Evolutionary conservation across 1,140 invertebrate genomes (phyloP), one percentile per base, ranked within the genome.

Genomic region (Bombus balteatus): DNA sequence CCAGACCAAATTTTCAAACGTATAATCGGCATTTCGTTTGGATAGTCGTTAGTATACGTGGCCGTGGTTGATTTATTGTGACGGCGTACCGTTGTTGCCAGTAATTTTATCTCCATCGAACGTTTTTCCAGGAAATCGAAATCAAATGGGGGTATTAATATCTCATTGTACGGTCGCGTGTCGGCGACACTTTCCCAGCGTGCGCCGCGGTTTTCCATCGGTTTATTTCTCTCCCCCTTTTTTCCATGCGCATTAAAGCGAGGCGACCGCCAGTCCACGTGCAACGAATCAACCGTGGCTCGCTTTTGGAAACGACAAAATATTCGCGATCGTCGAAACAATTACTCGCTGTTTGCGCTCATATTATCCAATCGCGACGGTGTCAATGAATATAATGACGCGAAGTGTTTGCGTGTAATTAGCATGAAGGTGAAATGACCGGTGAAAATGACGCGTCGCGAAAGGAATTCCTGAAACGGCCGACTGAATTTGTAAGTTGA

Each of bases 61-160:
- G 34, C 22, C 88, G 87, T 71, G 82, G 85, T 90, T 92, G 92
- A 93, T 93, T 92, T 93, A 93, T 93, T 90, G 90, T 92, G 89
- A 92, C 88, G 87, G 77, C 88, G 81, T 90, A 92, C 91, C 90
- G 91, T 92, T 94, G 93, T 94, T 90, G 90, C 87, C 88, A 90
- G 93, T 94, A 94, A 94, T 94, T 94, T 94, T 93, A 94, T 94
- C 92, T 93, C 91, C 92, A 93, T 94, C 93, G 94, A 94, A 90
- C 93, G 93, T 94, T 95, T 95, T 94, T 95, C 93, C 94, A 92
- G 93, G 93, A 94, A 94, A 95, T 95, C 94, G 93, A 94, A 94
- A 94, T 93, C 93, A 93, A 94, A 94, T 94, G 93, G 92, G 90
- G 92, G 92, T 94, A 94, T 94, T 94, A 95, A 95, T 95, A 94